Conservation (phyloP, 2,113 vertebrate genomes). For the Aptenodytes patagonicus region DNA sequence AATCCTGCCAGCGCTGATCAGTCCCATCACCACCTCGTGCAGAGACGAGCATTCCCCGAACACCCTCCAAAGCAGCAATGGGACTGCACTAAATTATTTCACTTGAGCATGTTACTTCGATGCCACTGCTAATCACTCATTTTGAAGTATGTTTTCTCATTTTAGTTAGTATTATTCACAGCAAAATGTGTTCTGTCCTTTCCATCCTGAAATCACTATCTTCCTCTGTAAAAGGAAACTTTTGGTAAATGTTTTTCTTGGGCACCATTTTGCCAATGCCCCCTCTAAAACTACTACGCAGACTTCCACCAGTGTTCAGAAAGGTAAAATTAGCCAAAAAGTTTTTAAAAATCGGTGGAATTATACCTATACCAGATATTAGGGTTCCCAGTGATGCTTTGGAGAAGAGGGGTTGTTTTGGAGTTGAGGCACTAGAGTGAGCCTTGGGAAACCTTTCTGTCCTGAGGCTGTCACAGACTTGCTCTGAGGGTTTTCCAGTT, state of each 20-base stretch:
- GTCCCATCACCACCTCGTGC: background rate
- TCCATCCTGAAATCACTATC: background rate
- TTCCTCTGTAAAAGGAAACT: background rate
- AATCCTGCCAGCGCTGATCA: background rate
- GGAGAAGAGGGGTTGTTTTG: background rate
- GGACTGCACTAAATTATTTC: background rate
- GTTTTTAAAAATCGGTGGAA: background rate
- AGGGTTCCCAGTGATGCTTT: background rate
- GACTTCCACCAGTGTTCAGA: background rate
- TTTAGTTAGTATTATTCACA: background rate
- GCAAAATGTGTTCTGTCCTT: background rate
- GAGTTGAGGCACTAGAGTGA: background rate
- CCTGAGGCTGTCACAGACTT: background rate
- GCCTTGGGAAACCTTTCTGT: background rate
- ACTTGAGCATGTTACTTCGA: background rate
- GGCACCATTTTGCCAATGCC: background rate
- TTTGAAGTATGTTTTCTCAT: background rate
- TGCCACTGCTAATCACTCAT: background rate
- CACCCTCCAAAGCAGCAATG: background rate
- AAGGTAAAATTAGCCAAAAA: background rate
- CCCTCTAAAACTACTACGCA: background rate
- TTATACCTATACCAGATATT: background rate
- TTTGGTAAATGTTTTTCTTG: background rate
- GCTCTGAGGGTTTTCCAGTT: background rate
- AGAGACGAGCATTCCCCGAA: accelerated